Conservation (phyloP, 92 coral and sea anemone species). For the Epizoanthus rinbou region DNA sequence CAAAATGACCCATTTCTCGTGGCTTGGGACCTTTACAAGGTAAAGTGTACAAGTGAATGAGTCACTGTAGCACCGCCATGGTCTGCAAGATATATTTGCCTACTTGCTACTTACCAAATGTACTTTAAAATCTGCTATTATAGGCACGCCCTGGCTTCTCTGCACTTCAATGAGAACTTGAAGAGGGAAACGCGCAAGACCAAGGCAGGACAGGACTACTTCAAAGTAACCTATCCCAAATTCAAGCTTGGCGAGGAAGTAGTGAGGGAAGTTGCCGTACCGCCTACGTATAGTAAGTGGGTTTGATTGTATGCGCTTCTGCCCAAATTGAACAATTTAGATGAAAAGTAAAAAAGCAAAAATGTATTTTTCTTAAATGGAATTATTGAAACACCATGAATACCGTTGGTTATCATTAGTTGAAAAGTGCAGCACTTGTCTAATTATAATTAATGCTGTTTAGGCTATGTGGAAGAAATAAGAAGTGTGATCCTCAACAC, state of each 20-base stretch:
- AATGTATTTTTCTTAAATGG: conserved; percentile 24
- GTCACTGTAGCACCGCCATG: conserved; percentile 11
- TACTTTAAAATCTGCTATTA: not conserved
- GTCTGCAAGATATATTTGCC: not conserved
- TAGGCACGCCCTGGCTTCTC: not conserved
- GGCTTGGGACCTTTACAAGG: conserved; percentile 19
- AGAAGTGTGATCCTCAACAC: conserved; percentile 9
- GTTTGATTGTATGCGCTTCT: conserved; percentile 8
- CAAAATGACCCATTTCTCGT: conserved; percentile 34
- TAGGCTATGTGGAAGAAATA: conserved; percentile 38
- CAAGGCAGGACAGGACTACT: conserved; percentile 4
- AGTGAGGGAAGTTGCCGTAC: conserved; percentile 18
- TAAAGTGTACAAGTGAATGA: not conserved
- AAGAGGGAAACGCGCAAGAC: conserved; percentile 18
- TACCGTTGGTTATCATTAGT: conserved; percentile 11
- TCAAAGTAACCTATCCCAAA: conserved; percentile 18
- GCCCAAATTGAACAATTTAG: conserved; percentile 27
- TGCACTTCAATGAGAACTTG: conserved; percentile 8
- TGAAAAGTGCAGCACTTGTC: conserved; percentile 20
- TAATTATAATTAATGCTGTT: conserved; percentile 23
- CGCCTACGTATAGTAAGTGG: conserved; percentile 11
- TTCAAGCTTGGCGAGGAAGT: conserved; percentile 27
- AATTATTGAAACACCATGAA: conserved; percentile 3
- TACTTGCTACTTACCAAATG: not conserved
- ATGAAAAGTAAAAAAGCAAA: conserved; percentile 9